phyloP scores from a whole-genome alignment of 2,888 invertebrate species.

The Macaria liturata region DNA sequence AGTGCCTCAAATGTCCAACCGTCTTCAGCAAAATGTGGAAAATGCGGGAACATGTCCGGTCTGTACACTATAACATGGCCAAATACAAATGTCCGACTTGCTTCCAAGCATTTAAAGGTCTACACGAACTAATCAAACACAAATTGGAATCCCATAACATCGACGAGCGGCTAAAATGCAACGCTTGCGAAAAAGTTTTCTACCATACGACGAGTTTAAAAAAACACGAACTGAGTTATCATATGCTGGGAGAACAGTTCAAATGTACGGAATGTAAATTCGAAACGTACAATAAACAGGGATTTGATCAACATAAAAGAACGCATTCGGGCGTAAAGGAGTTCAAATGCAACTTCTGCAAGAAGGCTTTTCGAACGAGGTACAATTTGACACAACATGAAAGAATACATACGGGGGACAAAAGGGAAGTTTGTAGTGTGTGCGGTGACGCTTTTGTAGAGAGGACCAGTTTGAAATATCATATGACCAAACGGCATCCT shows the following conservation, averaged over 20 bases:
- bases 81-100: slow-evolving; percentile 5
- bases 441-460: slow-evolving; percentile 73
- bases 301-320: background rate
- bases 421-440: slow-evolving; percentile 58
- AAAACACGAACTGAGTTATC: slow-evolving; percentile 2
- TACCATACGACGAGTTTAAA: slow-evolving; percentile 3
- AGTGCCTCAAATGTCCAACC: slow-evolving; percentile 2
- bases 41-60: background rate
- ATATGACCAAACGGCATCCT: slow-evolving; percentile 72
- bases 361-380: slow-evolving; percentile 67
- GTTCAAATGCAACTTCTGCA: slow-evolving; percentile 67
- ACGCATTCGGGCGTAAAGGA: slow-evolving; percentile 45
- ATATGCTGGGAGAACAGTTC: slow-evolving; percentile 23
- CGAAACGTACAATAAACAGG: slow-evolving; percentile 7
- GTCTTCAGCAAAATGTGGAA: background rate
- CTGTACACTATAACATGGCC: background rate
- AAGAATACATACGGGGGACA: slow-evolving; percentile 67
- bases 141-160: slow-evolving; percentile 46
- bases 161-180: slow-evolving; percentile 36
- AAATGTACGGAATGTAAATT: slow-evolving; percentile 22
- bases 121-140: slow-evolving; percentile 35
- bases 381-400: slow-evolving; percentile 59
- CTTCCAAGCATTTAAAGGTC: background rate
- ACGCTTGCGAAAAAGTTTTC: slow-evolving; percentile 32
- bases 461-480: slow-evolving; percentile 72